phyloP scores from a whole-genome alignment of 2,113 vertebrate species.

The Dasypus novemcinctus region DNA sequence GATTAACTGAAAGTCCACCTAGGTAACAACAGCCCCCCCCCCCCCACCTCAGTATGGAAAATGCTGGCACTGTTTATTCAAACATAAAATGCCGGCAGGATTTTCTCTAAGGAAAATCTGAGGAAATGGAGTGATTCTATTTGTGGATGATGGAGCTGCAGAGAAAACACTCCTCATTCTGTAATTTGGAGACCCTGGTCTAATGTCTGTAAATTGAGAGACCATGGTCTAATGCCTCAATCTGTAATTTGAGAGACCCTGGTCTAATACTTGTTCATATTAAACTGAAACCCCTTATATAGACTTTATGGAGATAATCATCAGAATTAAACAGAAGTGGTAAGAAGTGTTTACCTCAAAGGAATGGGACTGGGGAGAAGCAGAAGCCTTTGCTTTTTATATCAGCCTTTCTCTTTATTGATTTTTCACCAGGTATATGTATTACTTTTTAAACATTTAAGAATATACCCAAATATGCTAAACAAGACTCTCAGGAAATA shows the following conservation, averaged over 20 bases:
- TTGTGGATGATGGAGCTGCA: background rate
- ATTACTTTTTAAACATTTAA: conserved; percentile 6
- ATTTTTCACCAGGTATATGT: background rate
- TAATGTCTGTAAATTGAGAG: background rate
- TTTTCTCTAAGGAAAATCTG: background rate
- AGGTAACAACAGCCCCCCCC: background rate
- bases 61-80: background rate
- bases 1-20: background rate
- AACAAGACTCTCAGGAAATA: background rate
- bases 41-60: background rate
- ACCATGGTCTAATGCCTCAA: too few species aligned
- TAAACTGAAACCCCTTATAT: background rate
- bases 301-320: background rate
- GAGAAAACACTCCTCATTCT: background rate
- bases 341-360: background rate
- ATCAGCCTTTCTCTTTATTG: background rate
- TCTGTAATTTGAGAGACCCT: background rate
- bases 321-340: background rate
- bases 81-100: background rate
- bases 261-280: background rate
- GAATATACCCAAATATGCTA: background rate
- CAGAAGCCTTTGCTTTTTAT: background rate
- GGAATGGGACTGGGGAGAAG: background rate
- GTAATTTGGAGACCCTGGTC: background rate
- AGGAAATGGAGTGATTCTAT: background rate